These are phyloP conservation scores for Ectobius pallidus DNA, from an alignment of 2,888 invertebrate genomes.

Conservation along the genomic window DNA sequence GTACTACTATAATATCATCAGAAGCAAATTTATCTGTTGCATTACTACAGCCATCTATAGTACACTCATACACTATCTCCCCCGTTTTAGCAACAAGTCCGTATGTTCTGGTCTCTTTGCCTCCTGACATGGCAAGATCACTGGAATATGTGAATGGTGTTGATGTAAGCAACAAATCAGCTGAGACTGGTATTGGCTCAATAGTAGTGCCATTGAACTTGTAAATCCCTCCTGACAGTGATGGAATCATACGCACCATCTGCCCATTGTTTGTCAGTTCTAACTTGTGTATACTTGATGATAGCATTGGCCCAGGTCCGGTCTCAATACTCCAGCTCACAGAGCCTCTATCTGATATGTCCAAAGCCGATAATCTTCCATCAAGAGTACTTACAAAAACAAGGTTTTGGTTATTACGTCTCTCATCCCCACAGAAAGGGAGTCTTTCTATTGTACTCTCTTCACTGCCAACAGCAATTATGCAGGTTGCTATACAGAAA, in stretches of 20 bases:
- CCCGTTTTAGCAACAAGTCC: conserved; percentile 57
- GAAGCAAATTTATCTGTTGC: conserved; percentile 62
- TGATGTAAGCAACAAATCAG: conserved; percentile 79
- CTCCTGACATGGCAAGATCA: conserved; percentile 75
- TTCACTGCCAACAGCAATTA: not conserved
- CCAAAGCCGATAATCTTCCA: conserved; percentile 83
- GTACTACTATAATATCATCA: conserved; percentile 71
- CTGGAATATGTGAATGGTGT: conserved; percentile 88
- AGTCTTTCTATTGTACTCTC: conserved; percentile 15
- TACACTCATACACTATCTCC: conserved; percentile 77
- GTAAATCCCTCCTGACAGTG: conserved; percentile 89
- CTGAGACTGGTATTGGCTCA: conserved; percentile 81
- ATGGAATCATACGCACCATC: conserved; percentile 89
- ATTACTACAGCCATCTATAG: conserved; percentile 73
- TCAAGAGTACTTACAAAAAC: conserved; percentile 89
- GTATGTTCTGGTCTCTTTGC: conserved; percentile 36
- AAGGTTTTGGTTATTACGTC: conserved; percentile 51
- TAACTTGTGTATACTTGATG: conserved; percentile 86
- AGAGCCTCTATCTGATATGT: conserved; percentile 69
- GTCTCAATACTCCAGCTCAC: conserved; percentile 82
- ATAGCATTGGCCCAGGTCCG: conserved; percentile 75
- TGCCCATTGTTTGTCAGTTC: conserved; percentile 87
- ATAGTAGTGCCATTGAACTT: conserved; percentile 89
- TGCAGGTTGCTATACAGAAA: not conserved
- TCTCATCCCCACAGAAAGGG: conserved; percentile 29